These are phyloP conservation scores for Sebastes trivittatus DNA, from an alignment of 2,797 vertebrate genomes.

Conservation along the genomic window DNA sequence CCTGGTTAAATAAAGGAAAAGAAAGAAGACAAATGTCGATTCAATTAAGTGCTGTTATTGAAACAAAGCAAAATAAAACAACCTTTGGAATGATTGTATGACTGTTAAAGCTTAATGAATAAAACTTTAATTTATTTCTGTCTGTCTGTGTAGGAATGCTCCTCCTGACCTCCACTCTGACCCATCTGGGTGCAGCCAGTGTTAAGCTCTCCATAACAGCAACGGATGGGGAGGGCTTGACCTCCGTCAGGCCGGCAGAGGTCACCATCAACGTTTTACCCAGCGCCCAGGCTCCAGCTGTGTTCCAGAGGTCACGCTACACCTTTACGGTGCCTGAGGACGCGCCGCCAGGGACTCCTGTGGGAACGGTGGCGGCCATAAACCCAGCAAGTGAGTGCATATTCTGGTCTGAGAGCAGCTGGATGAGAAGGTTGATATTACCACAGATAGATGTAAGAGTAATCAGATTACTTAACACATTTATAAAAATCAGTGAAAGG, in stretches of 20 bases:
- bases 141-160: conserved; percentile 82
- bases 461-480: neutral
- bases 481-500: too few relatives aligned
- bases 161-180: conserved; percentile 85
- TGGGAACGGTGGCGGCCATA: conserved; percentile 87
- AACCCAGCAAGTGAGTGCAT: conserved; percentile 83
- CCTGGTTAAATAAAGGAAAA: neutral
- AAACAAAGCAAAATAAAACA: neutral
- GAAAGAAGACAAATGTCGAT: neutral
- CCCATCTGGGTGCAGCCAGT: conserved; percentile 76
- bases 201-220: conserved; percentile 85
- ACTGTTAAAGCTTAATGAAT: neutral
- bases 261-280: conserved; percentile 87
- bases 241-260: conserved; percentile 81
- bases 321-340: conserved; percentile 87
- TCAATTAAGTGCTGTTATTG: neutral
- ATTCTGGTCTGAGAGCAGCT: neutral
- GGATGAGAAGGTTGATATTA: neutral
- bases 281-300: conserved; percentile 79
- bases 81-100: neutral
- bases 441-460: neutral
- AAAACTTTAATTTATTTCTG: neutral
- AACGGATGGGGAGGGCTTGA: conserved; percentile 84
- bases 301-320: conserved; percentile 89
- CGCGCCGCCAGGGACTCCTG: conserved; percentile 74